A percentile compares a stretch with the other conserved stretches of the same genome.
These are phyloP conservation scores for Hypomecis atomaria DNA, from an alignment of 2,888 invertebrate species.

Conservation along the genomic window DNA sequence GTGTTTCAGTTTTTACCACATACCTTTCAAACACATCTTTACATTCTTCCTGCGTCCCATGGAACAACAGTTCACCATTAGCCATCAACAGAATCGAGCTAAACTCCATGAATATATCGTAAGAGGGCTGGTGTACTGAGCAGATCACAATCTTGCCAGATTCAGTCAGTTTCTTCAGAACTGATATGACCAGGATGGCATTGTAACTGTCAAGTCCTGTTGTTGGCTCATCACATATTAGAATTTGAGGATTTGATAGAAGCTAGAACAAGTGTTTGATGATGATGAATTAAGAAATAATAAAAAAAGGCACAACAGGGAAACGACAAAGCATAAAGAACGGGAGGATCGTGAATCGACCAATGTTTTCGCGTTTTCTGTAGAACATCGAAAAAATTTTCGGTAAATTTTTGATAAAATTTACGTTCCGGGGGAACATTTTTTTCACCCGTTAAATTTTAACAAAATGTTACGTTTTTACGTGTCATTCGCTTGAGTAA, in stretches of 20 bases:
- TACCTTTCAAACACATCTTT: slow-evolving; percentile 87
- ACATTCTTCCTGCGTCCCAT: slow-evolving; percentile 89
- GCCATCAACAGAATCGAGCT: slow-evolving; percentile 90
- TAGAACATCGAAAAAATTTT: too few relatives aligned
- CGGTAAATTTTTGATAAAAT: too few relatives aligned
- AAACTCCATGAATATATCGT: slow-evolving; percentile 92
- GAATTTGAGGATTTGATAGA: slow-evolving; percentile 92
- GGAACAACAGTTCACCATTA: slow-evolving; percentile 90
- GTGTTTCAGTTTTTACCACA: slow-evolving; percentile 25
- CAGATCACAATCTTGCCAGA: slow-evolving; percentile 91
- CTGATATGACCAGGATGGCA: slow-evolving; percentile 90
- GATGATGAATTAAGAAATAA: not conserved
- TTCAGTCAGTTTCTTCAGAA: slow-evolving; percentile 85
- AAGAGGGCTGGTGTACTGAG: slow-evolving; percentile 96
- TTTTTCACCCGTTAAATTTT: too few relatives aligned
- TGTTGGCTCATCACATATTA: slow-evolving; percentile 97
- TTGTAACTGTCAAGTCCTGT: slow-evolving; percentile 96
- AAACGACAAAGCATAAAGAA: too few relatives aligned
- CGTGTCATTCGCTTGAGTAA: too few relatives aligned
- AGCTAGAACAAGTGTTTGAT: slow-evolving; percentile 80
- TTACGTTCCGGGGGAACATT: too few relatives aligned
- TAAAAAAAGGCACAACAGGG: too few relatives aligned
- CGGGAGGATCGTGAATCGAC: too few relatives aligned
- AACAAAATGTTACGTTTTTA: too few relatives aligned
- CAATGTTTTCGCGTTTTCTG: too few relatives aligned